Percentiles rank a stretch among this genome's conserved stretches.
Evolutionary conservation across 2,113 vertebrate species (phyloP).

Genomic region (Seriola dumerili): DNA sequence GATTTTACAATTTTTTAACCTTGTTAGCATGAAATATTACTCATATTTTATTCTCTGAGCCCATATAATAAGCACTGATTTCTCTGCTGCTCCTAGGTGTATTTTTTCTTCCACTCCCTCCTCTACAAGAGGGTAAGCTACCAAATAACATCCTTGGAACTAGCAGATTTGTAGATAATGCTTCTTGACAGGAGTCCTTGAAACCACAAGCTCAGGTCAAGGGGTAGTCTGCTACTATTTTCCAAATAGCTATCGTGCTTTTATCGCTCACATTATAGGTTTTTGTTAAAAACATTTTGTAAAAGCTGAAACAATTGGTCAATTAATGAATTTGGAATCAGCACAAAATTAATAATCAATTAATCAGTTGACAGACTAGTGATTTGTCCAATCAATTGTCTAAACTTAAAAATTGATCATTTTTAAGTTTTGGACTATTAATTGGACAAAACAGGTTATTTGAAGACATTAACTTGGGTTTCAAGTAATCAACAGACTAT

Average conservation of each 20-base stretch:
- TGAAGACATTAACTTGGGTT: neutral
- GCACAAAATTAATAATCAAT: neutral
- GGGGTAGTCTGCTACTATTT: neutral
- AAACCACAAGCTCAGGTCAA: neutral
- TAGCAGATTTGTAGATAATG: neutral
- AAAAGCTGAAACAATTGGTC: neutral
- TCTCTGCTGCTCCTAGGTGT: neutral
- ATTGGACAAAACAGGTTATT: neutral
- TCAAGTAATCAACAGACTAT: too few species aligned
- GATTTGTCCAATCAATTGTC: too few species aligned
- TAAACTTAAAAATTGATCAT: neutral
- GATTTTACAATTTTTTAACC: neutral
- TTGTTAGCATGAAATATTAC: neutral
- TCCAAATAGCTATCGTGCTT: neutral
- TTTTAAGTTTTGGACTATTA: neutral
- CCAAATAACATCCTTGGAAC: neutral
- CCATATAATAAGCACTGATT: neutral
- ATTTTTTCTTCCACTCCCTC: neutral
- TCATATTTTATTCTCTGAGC: neutral
- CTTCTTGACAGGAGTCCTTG: constrained; percentile 3
- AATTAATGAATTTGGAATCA: neutral
- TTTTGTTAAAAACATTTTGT: too few species aligned
- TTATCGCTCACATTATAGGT: neutral
- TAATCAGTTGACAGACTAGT: too few species aligned
- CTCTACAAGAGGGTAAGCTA: neutral